A percentile compares a stretch with the other conserved stretches of the same genome.
phyloP scores from a whole-genome alignment of 1,140 invertebrate genomes.

The Eumaeus atala region DNA sequence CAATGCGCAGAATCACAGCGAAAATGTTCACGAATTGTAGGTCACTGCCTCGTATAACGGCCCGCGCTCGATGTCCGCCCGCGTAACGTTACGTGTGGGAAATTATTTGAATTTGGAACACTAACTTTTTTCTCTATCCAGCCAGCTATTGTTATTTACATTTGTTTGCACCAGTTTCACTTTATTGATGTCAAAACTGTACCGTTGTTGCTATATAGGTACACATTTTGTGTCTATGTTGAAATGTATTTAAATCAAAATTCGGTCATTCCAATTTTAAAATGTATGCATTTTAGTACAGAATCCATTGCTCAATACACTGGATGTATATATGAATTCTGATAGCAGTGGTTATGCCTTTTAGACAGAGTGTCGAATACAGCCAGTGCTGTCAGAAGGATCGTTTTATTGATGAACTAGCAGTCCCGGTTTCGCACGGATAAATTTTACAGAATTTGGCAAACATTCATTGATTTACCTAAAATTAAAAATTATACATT shows the following conservation, averaged over 20 bases:
- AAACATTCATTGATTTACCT: too few species aligned
- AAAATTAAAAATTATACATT: too few species aligned
- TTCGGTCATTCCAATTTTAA: neutral
- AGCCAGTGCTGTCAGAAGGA: too few species aligned
- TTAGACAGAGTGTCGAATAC: too few species aligned
- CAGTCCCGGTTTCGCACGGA: too few species aligned
- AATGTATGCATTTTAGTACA: too few species aligned
- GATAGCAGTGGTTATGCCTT: too few species aligned
- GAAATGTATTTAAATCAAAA: neutral
- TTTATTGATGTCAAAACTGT: slow-evolving; percentile 45
- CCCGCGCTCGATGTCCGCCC: slow-evolving; percentile 65
- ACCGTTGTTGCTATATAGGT: slow-evolving; percentile 40
- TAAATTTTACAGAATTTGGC: too few species aligned
- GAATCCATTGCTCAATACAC: too few species aligned
- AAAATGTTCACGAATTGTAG: slow-evolving; percentile 54
- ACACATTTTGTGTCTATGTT: slow-evolving; percentile 6
- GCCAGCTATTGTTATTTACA: slow-evolving; percentile 52
- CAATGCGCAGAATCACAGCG: slow-evolving; percentile 43
- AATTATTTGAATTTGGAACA: slow-evolving; percentile 72
- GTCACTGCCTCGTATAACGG: slow-evolving; percentile 71
- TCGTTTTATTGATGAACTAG: too few species aligned
- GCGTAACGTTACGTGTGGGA: slow-evolving; percentile 73
- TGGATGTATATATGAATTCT: too few species aligned
- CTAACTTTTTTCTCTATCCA: slow-evolving; percentile 57
- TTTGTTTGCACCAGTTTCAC: slow-evolving; percentile 46